Conservation (phyloP, 2,113 vertebrate species). For the Noturus placidus region DNA sequence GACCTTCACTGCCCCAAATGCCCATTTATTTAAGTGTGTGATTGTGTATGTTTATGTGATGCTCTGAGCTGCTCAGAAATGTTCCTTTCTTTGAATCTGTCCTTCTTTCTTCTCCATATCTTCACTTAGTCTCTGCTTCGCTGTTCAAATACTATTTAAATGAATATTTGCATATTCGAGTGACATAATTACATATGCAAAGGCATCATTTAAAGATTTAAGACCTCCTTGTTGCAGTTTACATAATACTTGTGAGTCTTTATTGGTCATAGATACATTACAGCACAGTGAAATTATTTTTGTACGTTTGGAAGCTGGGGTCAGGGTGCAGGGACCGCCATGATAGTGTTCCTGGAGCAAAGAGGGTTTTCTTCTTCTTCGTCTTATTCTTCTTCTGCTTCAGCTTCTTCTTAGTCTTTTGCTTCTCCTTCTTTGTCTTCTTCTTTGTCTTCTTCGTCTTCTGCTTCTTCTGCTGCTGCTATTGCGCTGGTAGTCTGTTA, state of each 20-base stretch:
- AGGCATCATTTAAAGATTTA: background rate
- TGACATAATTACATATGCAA: background rate
- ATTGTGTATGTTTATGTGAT: conserved; percentile 21
- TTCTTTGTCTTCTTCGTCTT: too few species aligned
- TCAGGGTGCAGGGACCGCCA: too few species aligned
- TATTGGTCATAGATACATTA: too few species aligned
- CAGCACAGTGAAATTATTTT: too few species aligned
- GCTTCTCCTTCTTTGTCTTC: too few species aligned
- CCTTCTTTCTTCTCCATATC: background rate
- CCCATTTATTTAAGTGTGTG: conserved; percentile 26
- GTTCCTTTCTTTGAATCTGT: background rate
- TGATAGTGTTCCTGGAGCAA: too few species aligned
- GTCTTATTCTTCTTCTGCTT: background rate
- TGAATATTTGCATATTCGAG: background rate
- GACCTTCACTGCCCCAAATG: background rate
- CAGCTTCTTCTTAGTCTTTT: background rate
- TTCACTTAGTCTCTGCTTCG: background rate
- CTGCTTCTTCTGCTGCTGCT: too few species aligned
- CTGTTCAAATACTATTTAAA: background rate
- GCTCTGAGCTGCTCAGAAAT: background rate
- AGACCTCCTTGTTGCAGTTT: background rate
- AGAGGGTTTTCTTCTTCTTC: background rate
- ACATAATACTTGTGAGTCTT: too few species aligned
- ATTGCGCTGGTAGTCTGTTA: too few species aligned
- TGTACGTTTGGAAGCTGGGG: too few species aligned